Conservation (phyloP, 2,113 vertebrate species). For the Tamias sibiricus region DNA sequence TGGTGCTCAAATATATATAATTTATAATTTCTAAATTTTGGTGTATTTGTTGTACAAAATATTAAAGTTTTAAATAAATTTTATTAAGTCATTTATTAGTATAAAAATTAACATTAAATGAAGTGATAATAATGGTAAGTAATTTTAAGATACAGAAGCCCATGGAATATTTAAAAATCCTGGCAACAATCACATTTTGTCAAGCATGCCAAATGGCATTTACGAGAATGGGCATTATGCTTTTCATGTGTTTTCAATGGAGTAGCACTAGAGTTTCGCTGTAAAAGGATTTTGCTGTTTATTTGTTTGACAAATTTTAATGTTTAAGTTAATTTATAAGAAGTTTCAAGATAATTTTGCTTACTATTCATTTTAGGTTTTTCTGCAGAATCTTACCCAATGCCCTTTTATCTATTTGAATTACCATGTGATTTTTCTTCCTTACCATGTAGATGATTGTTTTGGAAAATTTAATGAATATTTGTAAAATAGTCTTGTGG, state of each 20-base stretch:
- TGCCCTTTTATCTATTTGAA: background rate
- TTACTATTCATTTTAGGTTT: background rate
- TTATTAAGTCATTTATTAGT: background rate
- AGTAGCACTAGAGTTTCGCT: background rate
- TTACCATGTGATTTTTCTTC: background rate
- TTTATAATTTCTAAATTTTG: background rate
- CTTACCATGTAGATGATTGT: background rate
- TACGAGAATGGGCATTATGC: background rate
- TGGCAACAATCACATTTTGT: background rate
- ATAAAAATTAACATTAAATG: background rate
- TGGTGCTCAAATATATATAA: background rate
- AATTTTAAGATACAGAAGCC: background rate
- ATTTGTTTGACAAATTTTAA: background rate
- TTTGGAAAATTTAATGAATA: background rate
- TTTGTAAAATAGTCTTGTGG: too few relatives aligned
- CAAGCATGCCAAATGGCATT: background rate
- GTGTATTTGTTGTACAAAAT: background rate
- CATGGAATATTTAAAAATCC: background rate
- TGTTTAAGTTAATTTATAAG: background rate
- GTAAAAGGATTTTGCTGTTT: background rate
- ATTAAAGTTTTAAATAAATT: background rate
- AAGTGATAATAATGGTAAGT: background rate
- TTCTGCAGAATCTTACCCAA: background rate
- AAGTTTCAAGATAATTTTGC: background rate
- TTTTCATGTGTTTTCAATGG: background rate